A percentile compares a stretch with the other conserved stretches of the same genome.
Evolutionary conservation across 2,113 vertebrate species (phyloP).

Genomic region (Pseudopodoces humilis): DNA sequence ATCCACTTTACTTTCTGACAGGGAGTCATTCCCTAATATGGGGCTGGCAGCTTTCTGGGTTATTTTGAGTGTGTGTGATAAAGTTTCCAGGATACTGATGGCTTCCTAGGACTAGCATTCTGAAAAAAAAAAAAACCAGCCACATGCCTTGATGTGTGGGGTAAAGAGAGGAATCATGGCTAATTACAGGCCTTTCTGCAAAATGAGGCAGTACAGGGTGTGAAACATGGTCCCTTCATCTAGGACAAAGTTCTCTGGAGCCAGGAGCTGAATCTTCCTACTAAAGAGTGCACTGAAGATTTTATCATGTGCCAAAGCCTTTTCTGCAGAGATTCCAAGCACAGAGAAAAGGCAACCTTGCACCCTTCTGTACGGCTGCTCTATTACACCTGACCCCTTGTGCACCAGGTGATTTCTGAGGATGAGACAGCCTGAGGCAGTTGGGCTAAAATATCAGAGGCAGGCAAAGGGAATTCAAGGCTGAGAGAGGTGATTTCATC

Average conservation of each 20-base stretch:
- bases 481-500: not conserved
- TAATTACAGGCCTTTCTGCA: not conserved
- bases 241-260: not conserved
- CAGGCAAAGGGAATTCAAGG: not conserved
- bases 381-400: not conserved
- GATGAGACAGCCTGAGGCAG: not conserved
- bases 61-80: constrained; percentile 97
- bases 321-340: not conserved
- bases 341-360: not conserved
- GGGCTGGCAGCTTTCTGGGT: constrained; percentile 89
- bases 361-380: not conserved
- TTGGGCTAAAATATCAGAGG: not conserved
- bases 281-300: not conserved
- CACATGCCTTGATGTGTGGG: constrained; percentile 27
- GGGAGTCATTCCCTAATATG: constrained; percentile 94
- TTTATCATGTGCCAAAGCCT: not conserved
- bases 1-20: constrained; percentile 81
- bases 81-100: constrained; percentile 81
- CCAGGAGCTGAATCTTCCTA: not conserved
- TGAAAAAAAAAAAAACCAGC: constrained; percentile 31
- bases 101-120: constrained; percentile 65
- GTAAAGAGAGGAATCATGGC: not conserved
- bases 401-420: not conserved
- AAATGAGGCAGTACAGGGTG: not conserved
- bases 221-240: not conserved